Base-by-base conservation (phyloP, 2,888 invertebrate genomes). In the Lypha dubia region DNA sequence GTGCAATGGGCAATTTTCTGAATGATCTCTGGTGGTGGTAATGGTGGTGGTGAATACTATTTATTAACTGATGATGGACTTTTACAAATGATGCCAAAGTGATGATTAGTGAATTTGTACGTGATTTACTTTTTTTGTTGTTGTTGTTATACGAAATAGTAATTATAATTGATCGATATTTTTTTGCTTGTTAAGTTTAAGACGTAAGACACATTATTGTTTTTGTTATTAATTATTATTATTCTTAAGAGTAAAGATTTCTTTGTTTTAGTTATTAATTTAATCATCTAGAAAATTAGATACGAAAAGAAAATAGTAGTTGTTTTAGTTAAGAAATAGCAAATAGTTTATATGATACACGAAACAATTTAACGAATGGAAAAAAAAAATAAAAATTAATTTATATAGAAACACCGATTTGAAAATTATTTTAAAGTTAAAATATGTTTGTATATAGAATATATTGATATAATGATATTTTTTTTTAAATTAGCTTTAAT, bases 201-300 rank as follows among this genome's bases (percentile, higher is more conserved):
- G 68, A 84, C 84, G 77, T 84, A 84, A 84, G 84, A 84, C 84
- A 84, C 84, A 74, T 84, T 77, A 70, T 81, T 70, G 67, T 81
- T 74, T 65, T 74, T 82, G 73, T 65, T 67, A 46, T 74, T 75
- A n/a, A n/a, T 58, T 67, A 56, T 60, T 68, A 46, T 71, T 63
- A 46, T 62, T 77, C 74, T 86, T 80, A 82, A 85, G 79, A 67
- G 81, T 77, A 79, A 79, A 85, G 87, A 86, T 82, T 87, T 87
- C 79, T 76, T 88, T 87, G 2, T 28, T 28, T 28, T 28, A 4
- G 5, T 28, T 83, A 67, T 73, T 80, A 76, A 89, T 89, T 90
- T 90, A 84, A 90, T 91, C 92, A 91, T 92, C 91, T 91, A 91
- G 90, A 91, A 90, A 90, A 90, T 90, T 88, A 89, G 91, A 91